Percentiles rank a stretch among this genome's conserved stretches.
phyloP scores from a whole-genome alignment of 2,113 vertebrate genomes.

The Pyrgilauda ruficollis region DNA sequence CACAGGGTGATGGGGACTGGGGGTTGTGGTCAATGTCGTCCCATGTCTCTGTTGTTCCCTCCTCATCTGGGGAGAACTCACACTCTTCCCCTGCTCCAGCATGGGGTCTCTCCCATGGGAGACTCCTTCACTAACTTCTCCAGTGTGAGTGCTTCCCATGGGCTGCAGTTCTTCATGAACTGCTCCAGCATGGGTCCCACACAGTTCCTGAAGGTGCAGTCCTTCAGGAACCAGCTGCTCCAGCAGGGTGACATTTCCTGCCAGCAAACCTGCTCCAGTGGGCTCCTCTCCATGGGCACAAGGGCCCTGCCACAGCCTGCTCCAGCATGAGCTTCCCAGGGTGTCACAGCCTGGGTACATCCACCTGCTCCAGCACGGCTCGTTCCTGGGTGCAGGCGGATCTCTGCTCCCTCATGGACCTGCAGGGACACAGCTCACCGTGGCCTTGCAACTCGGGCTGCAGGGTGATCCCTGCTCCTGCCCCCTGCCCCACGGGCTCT shows the following conservation, averaged over 20 bases:
- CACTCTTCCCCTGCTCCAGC: not conserved
- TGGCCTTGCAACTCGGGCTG: not conserved
- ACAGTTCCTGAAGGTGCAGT: not conserved
- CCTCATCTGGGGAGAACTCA: not conserved
- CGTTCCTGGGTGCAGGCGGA: not conserved
- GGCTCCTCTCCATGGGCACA: not conserved
- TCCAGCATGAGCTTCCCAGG: not conserved
- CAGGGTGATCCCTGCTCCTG: not conserved
- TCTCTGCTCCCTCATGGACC: not conserved
- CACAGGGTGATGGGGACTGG: not conserved
- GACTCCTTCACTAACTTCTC: not conserved
- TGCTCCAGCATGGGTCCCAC: not conserved
- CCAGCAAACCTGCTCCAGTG: not conserved
- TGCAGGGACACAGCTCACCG: not conserved
- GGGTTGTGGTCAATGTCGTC: not conserved
- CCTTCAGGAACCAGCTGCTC: not conserved
- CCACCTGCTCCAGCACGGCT: not conserved
- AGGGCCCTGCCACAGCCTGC: not conserved
- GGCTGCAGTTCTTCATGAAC: not conserved
- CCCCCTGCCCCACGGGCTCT: not conserved
- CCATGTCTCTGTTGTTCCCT: not conserved
- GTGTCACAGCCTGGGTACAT: not conserved
- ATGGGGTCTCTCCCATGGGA: not conserved
- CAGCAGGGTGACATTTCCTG: not conserved
- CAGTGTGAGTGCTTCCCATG: not conserved